phyloP scores from a whole-genome alignment of 2,797 vertebrate species.

The Syndactyla subalaris region DNA sequence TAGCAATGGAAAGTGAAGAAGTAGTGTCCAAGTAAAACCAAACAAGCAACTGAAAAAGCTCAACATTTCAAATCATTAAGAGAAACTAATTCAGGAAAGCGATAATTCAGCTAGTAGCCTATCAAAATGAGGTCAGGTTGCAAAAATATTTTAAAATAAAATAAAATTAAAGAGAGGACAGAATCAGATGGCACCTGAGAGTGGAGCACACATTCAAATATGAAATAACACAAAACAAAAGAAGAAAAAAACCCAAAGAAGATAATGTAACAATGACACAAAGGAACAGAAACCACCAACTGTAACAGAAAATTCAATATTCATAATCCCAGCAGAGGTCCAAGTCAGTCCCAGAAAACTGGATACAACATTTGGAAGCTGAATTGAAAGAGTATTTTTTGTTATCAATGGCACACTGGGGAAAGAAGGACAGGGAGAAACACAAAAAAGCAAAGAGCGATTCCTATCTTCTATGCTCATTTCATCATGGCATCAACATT shows the following conservation, averaged over 20 bases:
- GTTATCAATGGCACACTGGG: neutral
- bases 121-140: neutral
- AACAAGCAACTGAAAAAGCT: neutral
- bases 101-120: neutral
- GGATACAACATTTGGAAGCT: neutral
- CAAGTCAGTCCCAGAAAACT: neutral
- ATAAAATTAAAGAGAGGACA: neutral
- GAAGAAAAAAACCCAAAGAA: neutral
- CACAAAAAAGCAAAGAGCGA: neutral
- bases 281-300: neutral
- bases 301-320: neutral
- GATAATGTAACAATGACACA: neutral
- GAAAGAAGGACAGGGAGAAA: neutral
- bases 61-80: neutral
- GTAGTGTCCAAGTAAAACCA: neutral
- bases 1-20: neutral
- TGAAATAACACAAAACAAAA: neutral
- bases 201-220: neutral
- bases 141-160: neutral
- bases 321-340: neutral
- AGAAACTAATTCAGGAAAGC: neutral
- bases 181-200: neutral
- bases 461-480: neutral
- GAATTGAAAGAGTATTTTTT: neutral
- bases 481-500: neutral